phyloP scores from a whole-genome alignment of 1,140 invertebrate genomes.

The Sitobion miscanthi region DNA sequence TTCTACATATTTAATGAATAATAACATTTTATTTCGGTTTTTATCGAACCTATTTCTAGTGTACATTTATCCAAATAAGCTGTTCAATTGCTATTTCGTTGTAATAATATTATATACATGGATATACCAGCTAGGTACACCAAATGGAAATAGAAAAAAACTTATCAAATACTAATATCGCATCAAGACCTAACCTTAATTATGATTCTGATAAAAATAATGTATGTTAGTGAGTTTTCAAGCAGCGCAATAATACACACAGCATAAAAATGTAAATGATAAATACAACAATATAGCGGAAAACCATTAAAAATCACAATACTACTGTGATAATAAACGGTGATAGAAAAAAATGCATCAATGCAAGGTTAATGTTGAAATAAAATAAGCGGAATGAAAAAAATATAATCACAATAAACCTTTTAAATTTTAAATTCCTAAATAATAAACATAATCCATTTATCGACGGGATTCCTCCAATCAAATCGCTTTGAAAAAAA shows the following conservation, averaged over 20 bases:
- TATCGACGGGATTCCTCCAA: neutral
- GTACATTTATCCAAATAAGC: neutral
- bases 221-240: neutral
- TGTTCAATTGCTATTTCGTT: neutral
- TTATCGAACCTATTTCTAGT: neutral
- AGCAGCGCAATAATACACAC: neutral
- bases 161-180: neutral
- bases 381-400: neutral
- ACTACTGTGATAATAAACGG: neutral
- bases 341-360: neutral
- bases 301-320: neutral
- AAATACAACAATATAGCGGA: neutral
- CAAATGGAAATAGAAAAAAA: neutral
- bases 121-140: neutral
- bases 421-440: neutral
- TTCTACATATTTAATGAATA: neutral
- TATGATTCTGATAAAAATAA: neutral
- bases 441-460: neutral
- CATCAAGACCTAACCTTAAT: neutral
- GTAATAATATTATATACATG: neutral
- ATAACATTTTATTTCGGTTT: neutral
- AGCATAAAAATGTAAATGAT: neutral
- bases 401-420: conserved; percentile 14
- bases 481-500: neutral
- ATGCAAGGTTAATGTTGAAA: neutral